Conservation (phyloP, 2,888 invertebrate species). For the Deroplatys truncata region DNA sequence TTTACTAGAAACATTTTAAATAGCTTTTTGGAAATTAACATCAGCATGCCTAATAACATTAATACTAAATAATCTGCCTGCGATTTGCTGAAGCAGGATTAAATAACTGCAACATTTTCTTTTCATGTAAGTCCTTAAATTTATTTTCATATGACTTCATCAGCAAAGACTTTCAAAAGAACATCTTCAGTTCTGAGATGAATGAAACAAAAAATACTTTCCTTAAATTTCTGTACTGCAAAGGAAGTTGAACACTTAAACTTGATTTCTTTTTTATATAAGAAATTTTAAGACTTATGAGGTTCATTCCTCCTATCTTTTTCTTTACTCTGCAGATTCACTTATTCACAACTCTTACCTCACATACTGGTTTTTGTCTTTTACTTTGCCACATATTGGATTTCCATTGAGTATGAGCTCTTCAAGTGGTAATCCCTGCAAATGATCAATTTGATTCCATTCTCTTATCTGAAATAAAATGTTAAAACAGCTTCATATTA, state of each 20-base stretch:
- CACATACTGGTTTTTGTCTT: conserved; percentile 70
- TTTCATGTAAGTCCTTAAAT: too few relatives aligned
- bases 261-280: background rate
- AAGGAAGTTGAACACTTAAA: background rate
- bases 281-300: background rate
- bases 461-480: conserved; percentile 58
- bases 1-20: too few relatives aligned
- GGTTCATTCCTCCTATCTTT: background rate
- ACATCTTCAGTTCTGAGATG: too few relatives aligned
- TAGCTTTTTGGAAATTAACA: too few relatives aligned
- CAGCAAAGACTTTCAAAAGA: too few relatives aligned
- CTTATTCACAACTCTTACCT: conserved; percentile 59
- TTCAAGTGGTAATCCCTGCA: conserved; percentile 66
- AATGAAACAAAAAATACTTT: too few relatives aligned
- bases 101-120: too few relatives aligned
- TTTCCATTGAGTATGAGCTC: conserved; percentile 78
- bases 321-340: background rate
- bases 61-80: too few relatives aligned
- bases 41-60: too few relatives aligned
- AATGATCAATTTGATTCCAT: conserved; percentile 57
- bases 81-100: too few relatives aligned
- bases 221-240: background rate
- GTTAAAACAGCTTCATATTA: background rate
- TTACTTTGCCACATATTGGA: conserved; percentile 73
- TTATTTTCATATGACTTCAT: too few relatives aligned